Percentiles rank a stretch among this genome's conserved stretches.
Evolutionary conservation across 1,140 invertebrate species (phyloP).

Genomic region (Trissolcus basalis): DNA sequence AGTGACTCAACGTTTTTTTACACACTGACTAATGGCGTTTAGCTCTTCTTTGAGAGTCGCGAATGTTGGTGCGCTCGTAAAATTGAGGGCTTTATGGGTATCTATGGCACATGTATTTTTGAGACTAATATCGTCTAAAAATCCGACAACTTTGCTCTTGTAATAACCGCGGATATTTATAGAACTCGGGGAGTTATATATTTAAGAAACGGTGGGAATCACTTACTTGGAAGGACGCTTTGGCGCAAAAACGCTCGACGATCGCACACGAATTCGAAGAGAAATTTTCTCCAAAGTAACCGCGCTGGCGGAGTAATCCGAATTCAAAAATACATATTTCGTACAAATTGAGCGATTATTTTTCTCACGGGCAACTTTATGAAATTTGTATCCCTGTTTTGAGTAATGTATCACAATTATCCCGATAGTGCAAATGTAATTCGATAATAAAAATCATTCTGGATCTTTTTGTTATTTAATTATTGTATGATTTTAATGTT

Average conservation of each 20-base stretch:
- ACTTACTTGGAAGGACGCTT: constrained; percentile 26
- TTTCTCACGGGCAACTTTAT: not conserved
- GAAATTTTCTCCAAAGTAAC: constrained; percentile 14
- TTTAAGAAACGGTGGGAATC: constrained; percentile 34
- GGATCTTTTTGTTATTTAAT: too few relatives aligned
- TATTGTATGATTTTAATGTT: too few relatives aligned
- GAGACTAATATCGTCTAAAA: constrained; percentile 41
- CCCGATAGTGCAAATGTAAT: too few relatives aligned
- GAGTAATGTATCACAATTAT: too few relatives aligned
- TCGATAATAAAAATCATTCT: too few relatives aligned
- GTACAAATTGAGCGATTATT: not conserved
- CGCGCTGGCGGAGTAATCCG: not conserved
- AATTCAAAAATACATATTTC: constrained; percentile 1
- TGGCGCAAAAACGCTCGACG: constrained; percentile 29
- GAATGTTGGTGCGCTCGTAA: constrained; percentile 38
- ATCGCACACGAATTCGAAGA: constrained; percentile 13
- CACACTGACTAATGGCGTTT: constrained; percentile 42
- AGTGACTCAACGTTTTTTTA: constrained; percentile 36
- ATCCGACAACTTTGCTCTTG: constrained; percentile 39
- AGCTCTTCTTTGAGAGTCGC: constrained; percentile 25
- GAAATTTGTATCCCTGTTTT: too few relatives aligned
- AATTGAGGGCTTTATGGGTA: constrained; percentile 36
- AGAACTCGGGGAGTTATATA: constrained; percentile 24
- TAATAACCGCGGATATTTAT: constrained; percentile 51
- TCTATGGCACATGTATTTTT: constrained; percentile 49